Evolutionary conservation across 2,113 vertebrate genomes (phyloP).

Genomic region (Microcebus lehilahytsara): DNA sequence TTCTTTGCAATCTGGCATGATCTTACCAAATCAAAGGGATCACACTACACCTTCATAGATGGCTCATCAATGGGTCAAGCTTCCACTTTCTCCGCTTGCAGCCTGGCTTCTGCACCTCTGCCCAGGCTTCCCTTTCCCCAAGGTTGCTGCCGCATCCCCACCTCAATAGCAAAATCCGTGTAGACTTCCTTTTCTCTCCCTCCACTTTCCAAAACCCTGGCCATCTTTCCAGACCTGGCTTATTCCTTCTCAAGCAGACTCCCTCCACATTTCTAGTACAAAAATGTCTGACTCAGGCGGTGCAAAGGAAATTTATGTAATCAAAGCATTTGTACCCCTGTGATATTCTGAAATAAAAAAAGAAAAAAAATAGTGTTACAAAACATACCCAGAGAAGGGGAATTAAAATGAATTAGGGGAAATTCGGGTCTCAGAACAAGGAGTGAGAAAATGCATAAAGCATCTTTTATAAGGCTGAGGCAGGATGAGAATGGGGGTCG

Average conservation of each 20-base stretch:
- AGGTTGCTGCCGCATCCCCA: background rate
- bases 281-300: background rate
- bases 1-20: background rate
- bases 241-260: background rate
- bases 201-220: background rate
- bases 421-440: background rate
- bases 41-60: background rate
- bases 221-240: background rate
- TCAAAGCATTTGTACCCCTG: too few relatives aligned
- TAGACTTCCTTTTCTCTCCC: background rate
- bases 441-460: background rate
- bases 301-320: too few relatives aligned
- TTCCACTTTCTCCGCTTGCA: rapidly evolving
- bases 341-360: too few relatives aligned
- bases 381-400: background rate
- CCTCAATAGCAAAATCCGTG: background rate
- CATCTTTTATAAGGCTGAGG: background rate
- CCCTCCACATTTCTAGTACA: background rate
- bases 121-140: too few relatives aligned
- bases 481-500: background rate
- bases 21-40: background rate
- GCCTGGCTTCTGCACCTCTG: background rate
- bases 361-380: background rate
- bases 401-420: background rate
- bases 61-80: rapidly evolving